Evolutionary conservation across 1,140 invertebrate species (phyloP).

Genomic region (Polypedilum vanderplanki): DNA sequence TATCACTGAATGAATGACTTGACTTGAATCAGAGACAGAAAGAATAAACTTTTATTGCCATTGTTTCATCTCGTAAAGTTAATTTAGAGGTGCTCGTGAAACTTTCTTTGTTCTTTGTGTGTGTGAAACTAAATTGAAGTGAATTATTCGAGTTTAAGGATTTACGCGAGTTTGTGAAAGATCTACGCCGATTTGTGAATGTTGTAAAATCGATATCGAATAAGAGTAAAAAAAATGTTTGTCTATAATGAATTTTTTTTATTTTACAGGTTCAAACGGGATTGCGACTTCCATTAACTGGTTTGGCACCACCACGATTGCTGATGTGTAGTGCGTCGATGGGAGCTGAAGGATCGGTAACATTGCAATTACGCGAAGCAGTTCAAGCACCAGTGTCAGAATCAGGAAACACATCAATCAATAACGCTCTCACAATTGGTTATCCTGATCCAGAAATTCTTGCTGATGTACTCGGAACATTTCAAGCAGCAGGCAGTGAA

Average conservation of each 20-base stretch:
- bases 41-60: slow-evolving; percentile 7
- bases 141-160: neutral
- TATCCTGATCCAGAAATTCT: slow-evolving; percentile 52
- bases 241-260: neutral
- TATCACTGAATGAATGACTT: too few species aligned
- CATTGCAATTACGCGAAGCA: slow-evolving; percentile 50
- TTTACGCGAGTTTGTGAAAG: neutral
- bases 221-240: neutral
- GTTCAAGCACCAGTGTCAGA: slow-evolving; percentile 44
- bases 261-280: slow-evolving; percentile 40
- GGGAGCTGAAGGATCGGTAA: slow-evolving; percentile 49
- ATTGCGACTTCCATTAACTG: slow-evolving; percentile 48
- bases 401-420: slow-evolving; percentile 38
- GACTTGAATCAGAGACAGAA: too few species aligned
- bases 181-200: too few species aligned
- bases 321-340: slow-evolving; percentile 55
- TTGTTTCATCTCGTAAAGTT: neutral
- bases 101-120: too few species aligned
- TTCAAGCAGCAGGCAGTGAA: slow-evolving; percentile 43
- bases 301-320: slow-evolving; percentile 49
- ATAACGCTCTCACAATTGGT: slow-evolving; percentile 48
- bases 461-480: slow-evolving; percentile 43
- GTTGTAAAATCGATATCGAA: slow-evolving; percentile 16
- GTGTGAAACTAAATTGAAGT: neutral
- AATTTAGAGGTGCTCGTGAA: too few species aligned